Conservation (phyloP, 2,797 vertebrate genomes). For the Enteromius argenteus region DNA sequence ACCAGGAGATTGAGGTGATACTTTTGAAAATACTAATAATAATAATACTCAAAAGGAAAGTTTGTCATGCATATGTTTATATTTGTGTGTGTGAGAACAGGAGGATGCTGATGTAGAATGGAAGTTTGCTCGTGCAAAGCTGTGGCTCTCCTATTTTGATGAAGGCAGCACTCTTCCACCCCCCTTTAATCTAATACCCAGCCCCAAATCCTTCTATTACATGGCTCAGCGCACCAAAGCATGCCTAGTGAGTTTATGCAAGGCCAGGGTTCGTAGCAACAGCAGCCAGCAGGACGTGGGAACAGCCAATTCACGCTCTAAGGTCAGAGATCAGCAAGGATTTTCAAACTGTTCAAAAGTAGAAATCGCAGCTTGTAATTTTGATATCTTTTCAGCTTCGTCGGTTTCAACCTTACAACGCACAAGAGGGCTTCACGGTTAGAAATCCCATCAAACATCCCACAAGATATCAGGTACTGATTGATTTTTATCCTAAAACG, state of each 20-base stretch:
- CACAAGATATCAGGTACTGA: constrained; percentile 82
- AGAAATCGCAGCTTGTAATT: background rate
- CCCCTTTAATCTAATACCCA: constrained; percentile 87
- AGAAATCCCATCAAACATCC: constrained; percentile 84
- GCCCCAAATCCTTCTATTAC: constrained; percentile 88
- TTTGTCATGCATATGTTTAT: background rate
- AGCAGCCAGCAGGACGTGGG: constrained; percentile 84
- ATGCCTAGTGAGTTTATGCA: constrained; percentile 76
- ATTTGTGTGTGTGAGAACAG: constrained; percentile 64
- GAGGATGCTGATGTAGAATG: constrained; percentile 90
- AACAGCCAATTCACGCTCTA: constrained; percentile 81
- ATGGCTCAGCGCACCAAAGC: constrained; percentile 78
- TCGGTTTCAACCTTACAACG: constrained; percentile 77
- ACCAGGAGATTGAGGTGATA: constrained; percentile 89
- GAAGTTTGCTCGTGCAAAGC: constrained; percentile 90
- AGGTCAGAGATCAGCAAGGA: constrained; percentile 71
- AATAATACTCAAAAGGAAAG: background rate
- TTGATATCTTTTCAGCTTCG: constrained; percentile 74
- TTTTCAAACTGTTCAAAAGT: background rate
- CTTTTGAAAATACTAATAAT: background rate
- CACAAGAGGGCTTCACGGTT: constrained; percentile 75
- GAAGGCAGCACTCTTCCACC: constrained; percentile 89
- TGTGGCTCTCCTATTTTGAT: constrained; percentile 89
- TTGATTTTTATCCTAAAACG: background rate
- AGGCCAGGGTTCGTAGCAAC: constrained; percentile 78